Evolutionary conservation across 2,888 invertebrate species (phyloP), one percentile per base, ranked within the genome.

Genomic region (Sphinx pinastri): DNA sequence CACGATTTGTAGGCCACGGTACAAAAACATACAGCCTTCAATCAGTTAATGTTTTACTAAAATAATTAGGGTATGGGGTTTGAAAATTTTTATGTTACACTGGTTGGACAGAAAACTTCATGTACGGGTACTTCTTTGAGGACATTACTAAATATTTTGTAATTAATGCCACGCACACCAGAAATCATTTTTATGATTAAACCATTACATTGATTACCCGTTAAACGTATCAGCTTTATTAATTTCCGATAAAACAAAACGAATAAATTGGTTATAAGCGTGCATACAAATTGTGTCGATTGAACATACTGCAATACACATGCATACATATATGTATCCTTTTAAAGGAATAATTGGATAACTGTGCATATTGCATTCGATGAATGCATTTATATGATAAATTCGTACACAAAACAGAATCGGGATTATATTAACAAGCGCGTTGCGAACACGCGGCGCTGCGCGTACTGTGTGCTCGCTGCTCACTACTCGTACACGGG

Each of bases 291-390:
- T 38, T 38, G 38, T 38, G 38, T 38, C 38, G 38, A 38, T 38
- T 38, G 38, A 38, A 38, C 38, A 38, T 38, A 38, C 38, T 38
- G 38, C 38, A 38, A 38, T 38, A 38, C 4, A 38, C 47, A 63
- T 47, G 16, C 47, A 49, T 13, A 49, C 47, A 63, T 45, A 60
- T 45, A 45, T 45, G 45, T 60, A 47, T 13, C 47, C 11, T 47
- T 63, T 49, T 49, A 63, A 19, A 49, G 49, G 63, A 63, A 63
- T 63, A 63, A 63, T 63, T 63, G 63, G 63, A 63, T 63, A 63
- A 63, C 47, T 63, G 49, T 63, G 63, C 47, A 63, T 63, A 63
- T 63, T 63, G 63, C 63, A 49, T 63, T 63, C 49, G 47, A 49
- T 49, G 63, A 63, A 49, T 63, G 49, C 49, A 63, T 63, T 63